Percentiles rank a stretch among this genome's conserved stretches.
Conservation (phyloP, 1,140 invertebrate genomes). For the Zeugodacus cucurbitae region DNA sequence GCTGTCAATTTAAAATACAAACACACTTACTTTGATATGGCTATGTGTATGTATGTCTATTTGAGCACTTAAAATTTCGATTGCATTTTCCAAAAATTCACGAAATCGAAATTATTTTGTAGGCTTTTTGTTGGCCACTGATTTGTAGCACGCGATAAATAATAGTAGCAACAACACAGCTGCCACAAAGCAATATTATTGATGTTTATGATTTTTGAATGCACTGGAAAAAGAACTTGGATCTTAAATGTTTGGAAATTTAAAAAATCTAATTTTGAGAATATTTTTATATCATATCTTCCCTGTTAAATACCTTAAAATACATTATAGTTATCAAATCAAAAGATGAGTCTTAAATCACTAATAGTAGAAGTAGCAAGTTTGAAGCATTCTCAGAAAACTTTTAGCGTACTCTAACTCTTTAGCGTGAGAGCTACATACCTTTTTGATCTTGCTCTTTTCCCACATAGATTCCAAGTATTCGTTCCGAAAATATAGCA, state of each 20-base stretch:
- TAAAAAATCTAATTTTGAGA: too few species aligned
- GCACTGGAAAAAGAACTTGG: neutral
- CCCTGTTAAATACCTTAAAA: too few species aligned
- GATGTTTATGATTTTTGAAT: neutral
- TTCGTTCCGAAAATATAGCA: too few species aligned
- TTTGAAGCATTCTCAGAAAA: too few species aligned
- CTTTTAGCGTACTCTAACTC: too few species aligned
- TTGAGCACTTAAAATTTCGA: conserved; percentile 5
- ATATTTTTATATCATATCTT: too few species aligned
- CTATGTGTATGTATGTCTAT: neutral
- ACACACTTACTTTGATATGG: neutral
- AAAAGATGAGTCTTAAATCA: too few species aligned
- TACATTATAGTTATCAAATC: too few species aligned
- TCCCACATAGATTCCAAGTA: too few species aligned
- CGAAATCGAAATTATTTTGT: neutral
- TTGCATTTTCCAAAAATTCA: neutral
- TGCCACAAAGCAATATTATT: neutral
- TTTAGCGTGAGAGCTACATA: too few species aligned
- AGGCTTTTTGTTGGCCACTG: neutral
- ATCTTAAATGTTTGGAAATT: neutral
- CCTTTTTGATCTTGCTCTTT: too few species aligned
- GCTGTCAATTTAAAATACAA: conserved; percentile 4
- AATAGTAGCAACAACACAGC: neutral
- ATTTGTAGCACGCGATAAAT: neutral
- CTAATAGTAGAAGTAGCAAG: too few species aligned